Evolutionary conservation across 2,797 vertebrate species (phyloP), one percentile per base, ranked within the genome.

Genomic region (Prunella strophiata): DNA sequence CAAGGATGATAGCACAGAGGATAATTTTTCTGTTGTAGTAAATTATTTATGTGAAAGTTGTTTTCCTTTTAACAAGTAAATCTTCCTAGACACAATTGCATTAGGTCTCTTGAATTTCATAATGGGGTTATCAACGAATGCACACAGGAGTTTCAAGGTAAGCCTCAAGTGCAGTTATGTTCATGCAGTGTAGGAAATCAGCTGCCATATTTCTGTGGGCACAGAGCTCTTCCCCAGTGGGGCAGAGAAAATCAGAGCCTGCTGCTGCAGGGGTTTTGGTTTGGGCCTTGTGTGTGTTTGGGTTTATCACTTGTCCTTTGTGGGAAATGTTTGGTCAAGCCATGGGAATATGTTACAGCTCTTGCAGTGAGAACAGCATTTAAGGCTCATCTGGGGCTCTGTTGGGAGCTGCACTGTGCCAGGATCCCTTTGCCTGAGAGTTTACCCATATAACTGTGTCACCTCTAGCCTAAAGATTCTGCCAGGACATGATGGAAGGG

Each of bases 31-130:
- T 62, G 83, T 95, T 95, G 88, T 94, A 97, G 93, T 96, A 95
- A 97, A 95, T 97, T 96, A 97, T 98, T 97, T 97, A 97, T 95
- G 51, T 94, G 94, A 95, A 97, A 95, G 96, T 94, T 89, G 84
- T 94, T 97, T 95, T 89, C 86, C 79, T 94, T 96, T 91, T 94
- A 93, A 96, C 96, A 95, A 93, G 91, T 96, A 92, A 93, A 96
- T 96, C 94, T 97, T 95, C 75, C 81, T 85, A 57, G 77, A 57
- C 71, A 80, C 93, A 91, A 96, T 95, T 96, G 88, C 94, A 97
- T 97, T 96, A 97, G 26, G 48, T 61, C 93, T 88, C 75, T 77
- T 80, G 92, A 80, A 93, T 97, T 96, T 97, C 83, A 66, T 96
- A 96, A 95, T 86, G 76, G 94, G 63, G 81, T 96, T 97, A 93